A percentile compares a stretch with the other conserved stretches of the same genome.
Evolutionary conservation across 1,140 invertebrate genomes (phyloP).

Genomic region (Coelopa frigida): DNA sequence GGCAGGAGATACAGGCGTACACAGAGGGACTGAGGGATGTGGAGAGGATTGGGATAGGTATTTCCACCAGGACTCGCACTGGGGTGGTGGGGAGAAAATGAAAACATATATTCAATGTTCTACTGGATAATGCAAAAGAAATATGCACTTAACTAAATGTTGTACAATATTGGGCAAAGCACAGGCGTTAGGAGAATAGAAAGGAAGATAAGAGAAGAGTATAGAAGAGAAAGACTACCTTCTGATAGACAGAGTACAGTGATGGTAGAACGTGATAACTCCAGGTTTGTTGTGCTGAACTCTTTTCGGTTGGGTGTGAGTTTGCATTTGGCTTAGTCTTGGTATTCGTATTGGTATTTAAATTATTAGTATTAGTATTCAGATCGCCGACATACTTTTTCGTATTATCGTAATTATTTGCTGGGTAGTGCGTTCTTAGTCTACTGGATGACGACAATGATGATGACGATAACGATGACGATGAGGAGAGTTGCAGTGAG

Average conservation of each 20-base stretch:
- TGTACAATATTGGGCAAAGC: too few species aligned
- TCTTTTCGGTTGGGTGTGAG: conserved; percentile 46
- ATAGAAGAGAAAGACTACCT: conserved; percentile 55
- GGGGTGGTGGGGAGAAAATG: too few species aligned
- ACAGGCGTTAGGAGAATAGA: too few species aligned
- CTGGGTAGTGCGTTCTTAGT: too few species aligned
- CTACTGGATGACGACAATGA: conserved; percentile 28
- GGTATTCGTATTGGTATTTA: background rate
- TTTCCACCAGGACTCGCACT: too few species aligned
- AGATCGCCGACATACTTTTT: conserved; percentile 43
- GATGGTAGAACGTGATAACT: conserved; percentile 75
- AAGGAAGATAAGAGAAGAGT: too few species aligned
- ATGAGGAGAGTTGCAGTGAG: conserved; percentile 29
- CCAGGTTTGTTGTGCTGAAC: conserved; percentile 60
- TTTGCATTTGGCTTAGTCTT: background rate
- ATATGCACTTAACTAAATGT: too few species aligned
- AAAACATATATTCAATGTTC: too few species aligned
- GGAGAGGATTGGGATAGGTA: too few species aligned
- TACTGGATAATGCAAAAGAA: too few species aligned
- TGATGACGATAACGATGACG: conserved; percentile 27
- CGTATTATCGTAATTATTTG: conserved; percentile 7
- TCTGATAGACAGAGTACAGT: conserved; percentile 73
- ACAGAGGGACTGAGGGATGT: too few species aligned
- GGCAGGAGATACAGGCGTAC: too few species aligned
- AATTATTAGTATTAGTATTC: conserved; percentile 16